phyloP scores from a whole-genome alignment of 2,888 invertebrate species.

The Xanthorhoe designata region DNA sequence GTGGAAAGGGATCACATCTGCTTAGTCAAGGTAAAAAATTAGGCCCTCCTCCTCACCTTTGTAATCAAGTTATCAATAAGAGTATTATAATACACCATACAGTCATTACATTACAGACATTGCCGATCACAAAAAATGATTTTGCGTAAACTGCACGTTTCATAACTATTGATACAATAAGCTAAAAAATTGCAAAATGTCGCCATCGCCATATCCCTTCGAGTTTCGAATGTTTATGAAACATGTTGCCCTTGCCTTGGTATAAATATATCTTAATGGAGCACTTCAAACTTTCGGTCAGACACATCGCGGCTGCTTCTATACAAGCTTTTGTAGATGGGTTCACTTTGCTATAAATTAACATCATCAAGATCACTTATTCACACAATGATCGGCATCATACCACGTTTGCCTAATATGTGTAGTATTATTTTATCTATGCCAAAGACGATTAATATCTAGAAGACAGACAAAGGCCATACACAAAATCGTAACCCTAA shows the following conservation, averaged over 20 bases:
- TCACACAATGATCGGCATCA: too few species aligned
- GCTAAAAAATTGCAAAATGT: slow-evolving; percentile 29
- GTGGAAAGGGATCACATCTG: too few species aligned
- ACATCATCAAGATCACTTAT: background rate
- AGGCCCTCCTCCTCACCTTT: too few species aligned
- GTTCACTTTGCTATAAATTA: background rate
- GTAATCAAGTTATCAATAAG: background rate
- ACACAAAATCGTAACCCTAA: too few species aligned
- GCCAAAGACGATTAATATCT: too few species aligned
- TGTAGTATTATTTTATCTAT: too few species aligned
- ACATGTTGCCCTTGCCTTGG: slow-evolving; percentile 44
- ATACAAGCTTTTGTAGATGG: background rate
- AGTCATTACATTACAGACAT: background rate
- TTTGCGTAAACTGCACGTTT: slow-evolving; percentile 10
- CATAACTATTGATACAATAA: slow-evolving; percentile 28
- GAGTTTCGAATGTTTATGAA: slow-evolving; percentile 30
- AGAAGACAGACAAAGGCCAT: too few species aligned
- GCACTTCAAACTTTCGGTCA: slow-evolving; percentile 37
- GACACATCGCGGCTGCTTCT: slow-evolving; percentile 13
- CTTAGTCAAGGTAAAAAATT: too few species aligned
- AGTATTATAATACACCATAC: background rate
- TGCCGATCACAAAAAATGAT: slow-evolving; percentile 7
- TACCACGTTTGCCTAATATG: too few species aligned
- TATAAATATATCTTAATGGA: slow-evolving; percentile 36
- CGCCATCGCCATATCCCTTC: slow-evolving; percentile 35